Evolutionary conservation across 2,888 invertebrate species (phyloP), one percentile per base, ranked within the genome.

Genomic region (Patella depressa): DNA sequence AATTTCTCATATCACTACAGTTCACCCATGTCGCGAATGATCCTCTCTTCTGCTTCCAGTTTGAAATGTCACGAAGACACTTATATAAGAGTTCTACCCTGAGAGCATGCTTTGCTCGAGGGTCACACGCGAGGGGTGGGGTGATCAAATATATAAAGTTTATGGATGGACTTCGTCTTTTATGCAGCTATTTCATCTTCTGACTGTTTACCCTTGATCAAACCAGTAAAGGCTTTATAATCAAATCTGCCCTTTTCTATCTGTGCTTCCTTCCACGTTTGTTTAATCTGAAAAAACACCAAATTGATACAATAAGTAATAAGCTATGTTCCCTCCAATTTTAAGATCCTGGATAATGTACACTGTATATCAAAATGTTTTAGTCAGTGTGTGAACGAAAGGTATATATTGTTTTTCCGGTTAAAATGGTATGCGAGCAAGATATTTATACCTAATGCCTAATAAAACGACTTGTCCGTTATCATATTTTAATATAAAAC

Each of bases 151-250:
- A 55, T 75, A 74, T 45, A 29, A 54, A 57, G 59, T 57, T 72
- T 75, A 53, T 65, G 78, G 72, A 76, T 78, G 74, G 76, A 71
- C 73, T 78, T 19, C 65, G 65, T 65, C 65, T 65, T 65, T 45
- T 65, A 65, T 65, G 29, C 72, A 78, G 77, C 80, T 59, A 74
- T 78, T 69, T 83, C 79, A 54, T 89, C 90, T 19, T 92, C 92
- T 78, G 92, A 91, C 79, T 92, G 92, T 81, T 93, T 93, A 83
- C 93, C 92, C 90, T 93, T 93, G 85, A 93, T 92, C 80, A 92
- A 89, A 73, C 88, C 88, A 77, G 92, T 92, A 85, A 93, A 92
- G 76, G 90, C 92, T 81, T 91, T 89, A 89, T 93, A 93, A 88
- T 93, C 93, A 79, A 93, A 87, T 84, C 90, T 88, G 85, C 93